Evolutionary conservation across 2,113 vertebrate genomes (phyloP), one percentile per base, ranked within the genome.

Genomic region (Atherinomorus stipes): DNA sequence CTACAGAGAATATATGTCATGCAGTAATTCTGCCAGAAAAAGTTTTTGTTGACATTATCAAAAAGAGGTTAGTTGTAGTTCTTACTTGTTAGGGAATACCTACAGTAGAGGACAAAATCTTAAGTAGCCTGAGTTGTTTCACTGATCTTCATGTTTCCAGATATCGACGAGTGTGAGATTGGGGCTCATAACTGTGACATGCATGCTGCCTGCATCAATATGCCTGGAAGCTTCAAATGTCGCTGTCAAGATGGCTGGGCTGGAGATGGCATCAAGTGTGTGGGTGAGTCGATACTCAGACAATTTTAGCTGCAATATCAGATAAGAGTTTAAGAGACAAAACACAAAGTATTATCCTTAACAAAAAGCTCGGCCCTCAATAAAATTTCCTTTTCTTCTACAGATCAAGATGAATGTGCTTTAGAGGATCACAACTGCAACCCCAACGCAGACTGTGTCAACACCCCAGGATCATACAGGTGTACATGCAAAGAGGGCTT

Each of bases 181-280:
- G 96, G 95, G 1, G 94, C 96, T 54, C 96, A 97, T 87, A 96
- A 95, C 89, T 98, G 98, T 0, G 96, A 98, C 90, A 85, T 95
- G 90, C 96, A 97, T 0, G 94, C 97, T 0, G 95, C 96, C 60
- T 99, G 96, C 71, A 92, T 97, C 91, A 98, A 99, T 9, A 57
- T 96, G 26, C 97, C 96, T 0, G 96, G 97, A 18, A 99, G 95
- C 91, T 99, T 99, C 88, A 95, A 96, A 69, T 99, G 97, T 90
- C 96, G 96, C 72, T 99, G 98, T 40, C 93, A 92, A 22, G 94
- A 95, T 0, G 96, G 97, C 68, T 99, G 97, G 97, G 80, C 93
- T 0, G 96, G 97, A 22, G 95, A 98, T 0, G 96, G 98, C 54
- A 94, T 97, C 74, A 92, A 95, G 79, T 99, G 97, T 87, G 88